A percentile compares a stretch with the other conserved stretches of the same genome.
These are phyloP conservation scores for Xanthorhoe spadicearia DNA, from an alignment of 2,888 invertebrate genomes.

Conservation along the genomic window DNA sequence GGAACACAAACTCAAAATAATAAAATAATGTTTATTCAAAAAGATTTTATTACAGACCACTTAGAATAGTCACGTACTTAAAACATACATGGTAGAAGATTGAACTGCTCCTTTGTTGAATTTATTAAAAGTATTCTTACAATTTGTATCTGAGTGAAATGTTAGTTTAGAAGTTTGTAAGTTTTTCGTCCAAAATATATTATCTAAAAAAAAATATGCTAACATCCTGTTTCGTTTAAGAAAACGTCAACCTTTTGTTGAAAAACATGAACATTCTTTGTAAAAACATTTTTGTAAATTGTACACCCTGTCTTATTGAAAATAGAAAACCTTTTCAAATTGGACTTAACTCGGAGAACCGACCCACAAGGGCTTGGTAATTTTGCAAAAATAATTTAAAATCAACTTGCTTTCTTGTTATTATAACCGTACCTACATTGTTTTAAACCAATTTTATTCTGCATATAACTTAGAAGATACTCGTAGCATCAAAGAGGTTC, in stretches of 20 bases:
- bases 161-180: too few relatives aligned
- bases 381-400: constrained; percentile 1
- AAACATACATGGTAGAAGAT: too few relatives aligned
- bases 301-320: constrained; percentile 3
- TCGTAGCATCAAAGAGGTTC: neutral
- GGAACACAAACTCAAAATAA: too few relatives aligned
- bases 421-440: neutral
- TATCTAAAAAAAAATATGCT: too few relatives aligned
- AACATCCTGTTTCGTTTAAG: neutral
- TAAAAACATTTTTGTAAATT: neutral
- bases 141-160: too few relatives aligned
- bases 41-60: too few relatives aligned
- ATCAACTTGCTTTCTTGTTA: neutral
- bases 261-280: neutral
- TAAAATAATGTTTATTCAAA: too few relatives aligned
- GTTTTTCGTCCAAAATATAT: too few relatives aligned
- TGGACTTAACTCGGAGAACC: neutral
- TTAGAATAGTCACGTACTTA: too few relatives aligned
- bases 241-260: neutral
- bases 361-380: neutral
- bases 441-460: neutral
- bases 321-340: neutral
- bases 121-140: too few relatives aligned
- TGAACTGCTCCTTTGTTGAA: too few relatives aligned
- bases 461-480: neutral